These are phyloP conservation scores for Limnephilus auricula DNA, from an alignment of 2,888 invertebrate species.

Conservation along the genomic window DNA sequence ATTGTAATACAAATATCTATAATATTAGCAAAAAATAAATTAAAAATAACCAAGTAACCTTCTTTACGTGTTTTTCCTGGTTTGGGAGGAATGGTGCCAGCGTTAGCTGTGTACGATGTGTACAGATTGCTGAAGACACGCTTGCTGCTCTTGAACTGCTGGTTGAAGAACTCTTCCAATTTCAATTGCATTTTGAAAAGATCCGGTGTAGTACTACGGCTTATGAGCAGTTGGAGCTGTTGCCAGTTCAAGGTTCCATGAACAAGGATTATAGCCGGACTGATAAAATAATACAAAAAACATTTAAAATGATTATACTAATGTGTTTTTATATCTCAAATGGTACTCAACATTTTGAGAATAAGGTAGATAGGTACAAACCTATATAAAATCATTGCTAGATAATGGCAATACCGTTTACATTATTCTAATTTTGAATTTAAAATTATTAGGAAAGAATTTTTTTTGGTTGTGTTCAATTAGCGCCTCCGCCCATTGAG, in stretches of 20 bases:
- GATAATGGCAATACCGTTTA: not conserved
- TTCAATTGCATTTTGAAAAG: constrained; percentile 97
- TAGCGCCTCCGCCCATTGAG: too few species aligned
- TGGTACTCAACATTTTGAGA: too few species aligned
- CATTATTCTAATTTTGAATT: not conserved
- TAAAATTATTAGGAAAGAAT: not conserved
- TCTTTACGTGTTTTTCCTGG: constrained; percentile 66
- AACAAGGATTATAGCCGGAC: constrained; percentile 93
- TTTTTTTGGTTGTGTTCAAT: not conserved
- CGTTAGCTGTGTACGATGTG: constrained; percentile 70
- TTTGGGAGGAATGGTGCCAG: constrained; percentile 66
- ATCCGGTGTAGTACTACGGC: constrained; percentile 97
- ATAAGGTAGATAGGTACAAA: not conserved
- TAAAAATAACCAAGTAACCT: constrained; percentile 54
- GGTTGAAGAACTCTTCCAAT: constrained; percentile 97
- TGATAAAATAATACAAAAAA: constrained; percentile 68
- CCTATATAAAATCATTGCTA: not conserved
- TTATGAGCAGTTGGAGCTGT: constrained; percentile 96
- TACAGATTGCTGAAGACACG: constrained; percentile 88
- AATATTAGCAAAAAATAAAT: not conserved
- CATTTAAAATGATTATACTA: not conserved
- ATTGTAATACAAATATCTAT: not conserved
- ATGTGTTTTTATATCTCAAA: not conserved
- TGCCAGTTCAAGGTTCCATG: constrained; percentile 97
- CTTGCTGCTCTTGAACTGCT: constrained; percentile 97